Conservation (phyloP, 1,140 invertebrate species). For the Euwallacea fornicatus region DNA sequence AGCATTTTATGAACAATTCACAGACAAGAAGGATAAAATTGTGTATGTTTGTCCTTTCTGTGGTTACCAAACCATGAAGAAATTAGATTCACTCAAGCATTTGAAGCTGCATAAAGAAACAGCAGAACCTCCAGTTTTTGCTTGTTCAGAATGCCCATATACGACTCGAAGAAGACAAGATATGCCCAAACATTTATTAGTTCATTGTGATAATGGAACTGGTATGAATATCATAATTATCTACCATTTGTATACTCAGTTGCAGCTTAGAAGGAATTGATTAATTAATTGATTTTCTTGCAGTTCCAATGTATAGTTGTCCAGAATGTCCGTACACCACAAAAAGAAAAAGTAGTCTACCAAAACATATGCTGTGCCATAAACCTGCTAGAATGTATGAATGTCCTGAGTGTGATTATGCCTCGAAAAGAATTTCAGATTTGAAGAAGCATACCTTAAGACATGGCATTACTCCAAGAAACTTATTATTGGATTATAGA, state of each 20-base stretch:
- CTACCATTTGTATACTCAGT: not conserved
- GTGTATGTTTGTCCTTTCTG: conserved; percentile 34
- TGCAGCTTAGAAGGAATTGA: not conserved
- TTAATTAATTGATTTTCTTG: conserved; percentile 1
- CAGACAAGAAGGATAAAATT: conserved; percentile 1
- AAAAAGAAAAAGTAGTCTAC: conserved; percentile 39
- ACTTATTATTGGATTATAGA: conserved; percentile 9
- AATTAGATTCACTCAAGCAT: conserved; percentile 29
- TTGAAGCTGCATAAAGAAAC: conserved; percentile 20
- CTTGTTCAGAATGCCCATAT: conserved; percentile 38
- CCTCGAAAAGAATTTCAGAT: conserved; percentile 16
- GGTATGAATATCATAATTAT: conserved; percentile 28
- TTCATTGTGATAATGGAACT: conserved; percentile 37
- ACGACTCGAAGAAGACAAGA: conserved; percentile 39
- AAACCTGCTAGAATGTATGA: conserved; percentile 13
- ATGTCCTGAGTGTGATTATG: conserved; percentile 30
- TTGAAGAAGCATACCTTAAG: conserved; percentile 26
- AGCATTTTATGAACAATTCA: conserved; percentile 18
- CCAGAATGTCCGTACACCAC: conserved; percentile 34
- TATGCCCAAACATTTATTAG: conserved; percentile 42
- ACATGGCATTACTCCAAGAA: not conserved
- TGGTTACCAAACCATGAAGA: conserved; percentile 31
- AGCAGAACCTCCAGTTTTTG: conserved; percentile 23
- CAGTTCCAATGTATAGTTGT: conserved; percentile 35
- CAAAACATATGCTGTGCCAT: conserved; percentile 36